Evolutionary conservation across 2,113 vertebrate species (phyloP).

Genomic region (Callipepla californica): DNA sequence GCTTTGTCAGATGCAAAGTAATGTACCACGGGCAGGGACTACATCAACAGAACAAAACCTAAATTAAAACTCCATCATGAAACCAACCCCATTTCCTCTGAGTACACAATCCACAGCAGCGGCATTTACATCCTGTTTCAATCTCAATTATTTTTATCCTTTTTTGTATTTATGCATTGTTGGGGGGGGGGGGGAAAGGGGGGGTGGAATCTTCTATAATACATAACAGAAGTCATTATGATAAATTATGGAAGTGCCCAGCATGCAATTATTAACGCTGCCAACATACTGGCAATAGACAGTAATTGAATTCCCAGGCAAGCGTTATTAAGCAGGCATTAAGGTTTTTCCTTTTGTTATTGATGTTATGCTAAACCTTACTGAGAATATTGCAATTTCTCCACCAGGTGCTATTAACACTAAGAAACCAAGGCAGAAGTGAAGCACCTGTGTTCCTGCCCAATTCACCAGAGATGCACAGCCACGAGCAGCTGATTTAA

Average conservation of each 20-base stretch:
- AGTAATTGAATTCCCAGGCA: slow-evolving; percentile 35
- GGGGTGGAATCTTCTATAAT: not conserved
- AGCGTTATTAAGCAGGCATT: slow-evolving; percentile 27
- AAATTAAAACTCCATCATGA: slow-evolving; percentile 66
- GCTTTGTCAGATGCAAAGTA: slow-evolving; percentile 47
- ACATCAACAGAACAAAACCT: slow-evolving; percentile 52
- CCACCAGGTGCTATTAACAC: not conserved
- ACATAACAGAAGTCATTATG: slow-evolving; percentile 60
- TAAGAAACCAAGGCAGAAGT: not conserved
- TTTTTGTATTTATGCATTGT: not conserved
- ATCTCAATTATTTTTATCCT: slow-evolving; percentile 60
- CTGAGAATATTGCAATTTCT: not conserved
- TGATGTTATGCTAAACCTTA: not conserved
- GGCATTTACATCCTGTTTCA: slow-evolving; percentile 51
- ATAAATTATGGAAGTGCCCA: slow-evolving; percentile 69
- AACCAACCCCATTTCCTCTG: slow-evolving; percentile 58
- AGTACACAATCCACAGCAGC: slow-evolving; percentile 41
- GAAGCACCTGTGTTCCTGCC: not conserved
- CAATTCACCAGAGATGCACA: not conserved
- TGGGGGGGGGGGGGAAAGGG: not conserved
- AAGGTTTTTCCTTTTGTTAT: slow-evolving; percentile 32
- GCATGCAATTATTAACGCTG: slow-evolving; percentile 55
- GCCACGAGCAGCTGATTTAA: not conserved
- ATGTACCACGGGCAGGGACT: slow-evolving; percentile 53
- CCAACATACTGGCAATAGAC: slow-evolving; percentile 47